Evolutionary conservation across 2,113 vertebrate species (phyloP), one percentile per base, ranked within the genome.

Genomic region (Canis aureus): DNA sequence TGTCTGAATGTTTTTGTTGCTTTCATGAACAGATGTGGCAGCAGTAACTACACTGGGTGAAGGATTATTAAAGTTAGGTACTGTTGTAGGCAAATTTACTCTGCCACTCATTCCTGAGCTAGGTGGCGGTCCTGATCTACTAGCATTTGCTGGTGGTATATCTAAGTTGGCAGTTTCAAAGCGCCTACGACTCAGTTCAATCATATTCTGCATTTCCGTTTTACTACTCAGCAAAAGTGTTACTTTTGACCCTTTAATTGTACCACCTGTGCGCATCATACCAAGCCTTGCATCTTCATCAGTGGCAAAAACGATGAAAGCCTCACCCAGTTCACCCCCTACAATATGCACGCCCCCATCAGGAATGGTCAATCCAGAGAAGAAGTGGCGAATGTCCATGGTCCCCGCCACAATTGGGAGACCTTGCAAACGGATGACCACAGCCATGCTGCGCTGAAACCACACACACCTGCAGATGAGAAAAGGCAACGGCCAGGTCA

Each of bases 311-410:
- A 99, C 99, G 99, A 99, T 99, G 99, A 99, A 99, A 98, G 99
- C 99, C 99, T 99, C 99, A 98, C 99, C 99, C 99, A 99, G 99
- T 98, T 99, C 99, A 99, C 99, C 99, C 99, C 99, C 99, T 98
- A 99, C 99, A 99, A 99, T 99, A 99, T 99, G 99, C 98, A 99
- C 99, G 98, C 99, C 99, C 99, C 99, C 99, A 99, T 99, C 99
- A 92, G 99, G 99, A 99, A 99, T 99, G 99, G 99, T 99, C 98
- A 99, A 99, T 99, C 99, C 99, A 99, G 99, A 99, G 99, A 99
- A 99, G 99, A 99, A 99, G 99, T 99, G 99, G 98, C 99, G 99
- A 99, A 99, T 99, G 99, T 99, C 99, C 99, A 99, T 99, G 99
- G 99, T 99, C 99, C 99, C 99, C 97, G 99, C 99, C 99, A 99